phyloP scores from a whole-genome alignment of 1,140 invertebrate genomes.

The Pentalonia nigronervosa region DNA sequence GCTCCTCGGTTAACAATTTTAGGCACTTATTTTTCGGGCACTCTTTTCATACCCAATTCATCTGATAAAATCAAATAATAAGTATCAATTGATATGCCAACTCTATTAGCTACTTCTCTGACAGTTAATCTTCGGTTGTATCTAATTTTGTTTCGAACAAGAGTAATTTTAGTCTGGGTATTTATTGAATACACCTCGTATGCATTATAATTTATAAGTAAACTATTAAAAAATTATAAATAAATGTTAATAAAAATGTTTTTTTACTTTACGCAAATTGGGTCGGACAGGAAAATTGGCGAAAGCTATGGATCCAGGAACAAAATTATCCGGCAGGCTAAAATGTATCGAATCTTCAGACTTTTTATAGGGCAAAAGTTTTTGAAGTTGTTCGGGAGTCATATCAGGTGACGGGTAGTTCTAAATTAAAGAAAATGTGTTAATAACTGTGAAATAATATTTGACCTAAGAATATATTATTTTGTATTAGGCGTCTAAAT shows the following conservation, averaged over 20 bases:
- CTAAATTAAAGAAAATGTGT: background rate
- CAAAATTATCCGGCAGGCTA: constrained; percentile 42
- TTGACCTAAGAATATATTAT: background rate
- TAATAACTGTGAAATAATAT: background rate
- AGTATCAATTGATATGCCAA: too few relatives aligned
- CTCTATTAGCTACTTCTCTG: too few relatives aligned
- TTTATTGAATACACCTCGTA: too few relatives aligned
- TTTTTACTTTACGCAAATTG: constrained; percentile 38
- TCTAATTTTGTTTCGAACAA: too few relatives aligned
- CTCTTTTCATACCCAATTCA: too few relatives aligned
- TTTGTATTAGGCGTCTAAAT: background rate
- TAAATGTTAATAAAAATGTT: background rate
- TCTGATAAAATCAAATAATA: too few relatives aligned
- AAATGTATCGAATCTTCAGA: constrained; percentile 36
- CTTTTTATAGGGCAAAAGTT: constrained; percentile 39
- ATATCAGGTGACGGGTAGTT: background rate
- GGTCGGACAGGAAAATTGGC: constrained; percentile 42
- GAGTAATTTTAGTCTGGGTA: too few relatives aligned
- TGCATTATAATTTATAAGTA: background rate
- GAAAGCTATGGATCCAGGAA: constrained; percentile 46
- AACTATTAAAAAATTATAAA: background rate
- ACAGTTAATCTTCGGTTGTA: too few relatives aligned
- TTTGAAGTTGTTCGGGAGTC: constrained; percentile 14
- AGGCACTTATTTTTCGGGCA: too few relatives aligned
- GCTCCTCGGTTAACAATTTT: too few relatives aligned